Conservation (phyloP, 2,888 invertebrate species). For the Spisula solida region DNA sequence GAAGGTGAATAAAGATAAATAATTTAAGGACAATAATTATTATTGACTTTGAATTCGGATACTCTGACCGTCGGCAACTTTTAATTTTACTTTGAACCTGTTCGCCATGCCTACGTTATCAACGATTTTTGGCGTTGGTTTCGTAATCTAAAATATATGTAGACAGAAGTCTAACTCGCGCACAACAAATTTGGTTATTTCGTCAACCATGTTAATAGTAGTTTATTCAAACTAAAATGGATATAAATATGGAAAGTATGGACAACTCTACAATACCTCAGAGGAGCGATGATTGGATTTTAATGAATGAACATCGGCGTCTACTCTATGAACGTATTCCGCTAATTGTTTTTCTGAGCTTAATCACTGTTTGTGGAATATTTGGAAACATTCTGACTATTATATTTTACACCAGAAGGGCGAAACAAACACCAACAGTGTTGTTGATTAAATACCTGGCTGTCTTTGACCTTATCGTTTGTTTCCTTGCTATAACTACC, state of each 20-base stretch:
- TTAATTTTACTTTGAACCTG: too few relatives aligned
- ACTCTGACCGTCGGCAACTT: too few relatives aligned
- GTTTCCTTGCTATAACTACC: slow-evolving; percentile 40
- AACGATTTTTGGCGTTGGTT: too few relatives aligned
- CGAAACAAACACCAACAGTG: slow-evolving; percentile 41
- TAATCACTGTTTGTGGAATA: slow-evolving; percentile 40
- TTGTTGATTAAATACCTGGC: slow-evolving; percentile 52
- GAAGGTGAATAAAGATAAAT: too few relatives aligned
- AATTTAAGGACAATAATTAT: too few relatives aligned
- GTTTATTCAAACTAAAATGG: neutral
- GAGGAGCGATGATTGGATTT: neutral
- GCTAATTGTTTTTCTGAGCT: slow-evolving; percentile 31
- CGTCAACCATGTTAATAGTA: too few relatives aligned
- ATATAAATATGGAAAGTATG: neutral
- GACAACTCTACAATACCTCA: neutral
- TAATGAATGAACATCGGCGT: neutral
- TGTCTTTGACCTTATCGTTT: slow-evolving; percentile 51
- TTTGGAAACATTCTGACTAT: slow-evolving; percentile 56
- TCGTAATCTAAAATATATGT: too few relatives aligned
- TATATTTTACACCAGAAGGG: slow-evolving; percentile 45
- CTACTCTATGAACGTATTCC: slow-evolving; percentile 29
- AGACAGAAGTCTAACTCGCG: too few relatives aligned
- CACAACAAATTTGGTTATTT: too few relatives aligned
- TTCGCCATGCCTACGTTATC: too few relatives aligned
- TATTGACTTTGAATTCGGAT: too few relatives aligned